Evolutionary conservation across 2,113 vertebrate genomes (phyloP), one percentile per base, ranked within the genome.

Genomic region (Columbina picui): DNA sequence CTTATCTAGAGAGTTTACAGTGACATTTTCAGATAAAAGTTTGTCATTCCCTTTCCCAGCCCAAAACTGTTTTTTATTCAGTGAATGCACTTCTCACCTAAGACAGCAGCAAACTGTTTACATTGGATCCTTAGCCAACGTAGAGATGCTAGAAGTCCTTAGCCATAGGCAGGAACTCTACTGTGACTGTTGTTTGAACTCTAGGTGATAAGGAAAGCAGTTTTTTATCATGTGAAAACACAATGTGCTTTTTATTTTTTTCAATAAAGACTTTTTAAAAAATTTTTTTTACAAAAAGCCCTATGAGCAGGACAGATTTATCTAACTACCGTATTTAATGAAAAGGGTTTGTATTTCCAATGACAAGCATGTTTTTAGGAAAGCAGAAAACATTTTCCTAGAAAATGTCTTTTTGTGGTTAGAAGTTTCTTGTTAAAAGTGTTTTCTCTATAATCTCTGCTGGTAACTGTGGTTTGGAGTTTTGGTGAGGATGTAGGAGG

Each of bases 301-400:
- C 63, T 38, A 56, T 12, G 74, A 86, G 29, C 73, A 91, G 61
- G 53, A 60, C 12, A 64, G 16, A 65, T 55, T 83, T 67, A 61
- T 87, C n/a, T 75, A 83, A 30, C 27, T 30, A 19, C 55, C 73
- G 38, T 20, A 49, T 73, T 39, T 65, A 89, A 91, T 38, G 45
- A 87, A 36, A 6, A 75, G 7, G 10, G 4, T 26, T 94, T 78
- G 10, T 39, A 61, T 82, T 91, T 78, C 74, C 32, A 82, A 68
- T 20, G 6, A 69, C 43, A 78, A 91, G 14, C 12, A n/a, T 12
- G 65, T 75, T 77, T 77, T 88, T 34, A 50, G n/a, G 0, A 2
- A 95, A 92, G 49, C 3, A 82, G n/a, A 78, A 80, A 92, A 60
- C 38, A 30, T 56, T 90, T 93, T 43, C 87, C 78, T 64, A 93